A percentile compares a stretch with the other conserved stretches of the same genome.
phyloP scores from a whole-genome alignment of 2,113 vertebrate genomes.

The Pelvicachromis taeniatus region DNA sequence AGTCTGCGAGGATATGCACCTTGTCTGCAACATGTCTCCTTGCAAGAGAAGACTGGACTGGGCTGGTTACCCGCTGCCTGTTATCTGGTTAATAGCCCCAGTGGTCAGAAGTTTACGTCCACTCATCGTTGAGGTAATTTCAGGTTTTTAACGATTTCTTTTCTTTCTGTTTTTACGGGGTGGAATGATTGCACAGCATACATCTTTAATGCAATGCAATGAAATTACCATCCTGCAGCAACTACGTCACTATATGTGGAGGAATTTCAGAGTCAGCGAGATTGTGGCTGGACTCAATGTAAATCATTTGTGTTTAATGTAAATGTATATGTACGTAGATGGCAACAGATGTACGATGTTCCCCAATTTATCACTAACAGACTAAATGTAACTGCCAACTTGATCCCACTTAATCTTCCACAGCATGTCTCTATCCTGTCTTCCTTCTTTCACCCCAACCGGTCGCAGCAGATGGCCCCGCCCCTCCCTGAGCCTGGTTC shows the following conservation, averaged over 20 bases:
- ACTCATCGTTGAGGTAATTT: not conserved
- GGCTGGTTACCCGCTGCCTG: not conserved
- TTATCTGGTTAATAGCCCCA: not conserved
- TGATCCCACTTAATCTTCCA: not conserved
- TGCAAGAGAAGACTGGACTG: not conserved
- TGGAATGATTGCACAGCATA: not conserved
- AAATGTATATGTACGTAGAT: not conserved
- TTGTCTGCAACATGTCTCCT: not conserved
- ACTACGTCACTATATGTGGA: not conserved
- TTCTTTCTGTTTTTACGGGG: not conserved
- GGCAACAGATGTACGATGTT: not conserved
- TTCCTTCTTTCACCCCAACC: too few species aligned
- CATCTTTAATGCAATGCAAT: not conserved
- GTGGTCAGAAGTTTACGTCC: not conserved
- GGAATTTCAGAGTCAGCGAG: not conserved
- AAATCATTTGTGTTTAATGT: not conserved
- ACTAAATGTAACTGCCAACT: not conserved
- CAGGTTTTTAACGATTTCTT: not conserved
- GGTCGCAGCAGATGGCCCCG: too few species aligned
- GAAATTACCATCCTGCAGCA: not conserved
- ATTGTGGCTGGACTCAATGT: not conserved
- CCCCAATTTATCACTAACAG: not conserved
- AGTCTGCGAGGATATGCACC: not conserved
- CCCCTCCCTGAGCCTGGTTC: too few species aligned
- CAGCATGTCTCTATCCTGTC: too few species aligned